Percentiles rank a stretch among this genome's conserved stretches.
phyloP scores from a whole-genome alignment of 2,888 invertebrate species.

The Synergus umbraculus region DNA sequence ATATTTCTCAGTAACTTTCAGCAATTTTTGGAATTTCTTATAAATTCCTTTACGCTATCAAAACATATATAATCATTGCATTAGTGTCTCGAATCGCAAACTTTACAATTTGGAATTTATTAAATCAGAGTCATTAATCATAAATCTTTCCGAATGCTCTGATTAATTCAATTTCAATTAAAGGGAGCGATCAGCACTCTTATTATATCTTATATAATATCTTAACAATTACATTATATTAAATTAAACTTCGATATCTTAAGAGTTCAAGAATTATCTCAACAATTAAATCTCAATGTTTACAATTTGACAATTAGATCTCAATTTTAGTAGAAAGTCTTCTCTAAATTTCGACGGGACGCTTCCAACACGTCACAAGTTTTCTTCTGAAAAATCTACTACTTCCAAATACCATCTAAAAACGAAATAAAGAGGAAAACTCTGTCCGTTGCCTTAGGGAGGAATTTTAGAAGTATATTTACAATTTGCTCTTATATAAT shows the following conservation, averaged over 20 bases:
- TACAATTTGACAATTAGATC: neutral
- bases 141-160: neutral
- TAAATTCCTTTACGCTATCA: neutral
- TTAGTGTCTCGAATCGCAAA: neutral
- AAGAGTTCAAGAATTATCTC: neutral
- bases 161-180: neutral
- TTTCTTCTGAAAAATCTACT: neutral
- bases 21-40: neutral
- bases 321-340: neutral
- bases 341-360: neutral
- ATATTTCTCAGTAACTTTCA: neutral
- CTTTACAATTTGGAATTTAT: neutral
- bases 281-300: neutral
- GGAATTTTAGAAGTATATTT: neutral
- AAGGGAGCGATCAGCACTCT: too few species aligned
- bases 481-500: neutral
- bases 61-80: neutral
- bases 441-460: conserved; percentile 4
- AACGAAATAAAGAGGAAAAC: neutral
- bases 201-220: too few species aligned
- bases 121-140: neutral
- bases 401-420: neutral
- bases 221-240: neutral
- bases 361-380: neutral
- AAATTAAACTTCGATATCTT: neutral